These are phyloP conservation scores for Oscheius sp. DNA, from an alignment of 2,888 invertebrate species.

Conservation along the genomic window DNA sequence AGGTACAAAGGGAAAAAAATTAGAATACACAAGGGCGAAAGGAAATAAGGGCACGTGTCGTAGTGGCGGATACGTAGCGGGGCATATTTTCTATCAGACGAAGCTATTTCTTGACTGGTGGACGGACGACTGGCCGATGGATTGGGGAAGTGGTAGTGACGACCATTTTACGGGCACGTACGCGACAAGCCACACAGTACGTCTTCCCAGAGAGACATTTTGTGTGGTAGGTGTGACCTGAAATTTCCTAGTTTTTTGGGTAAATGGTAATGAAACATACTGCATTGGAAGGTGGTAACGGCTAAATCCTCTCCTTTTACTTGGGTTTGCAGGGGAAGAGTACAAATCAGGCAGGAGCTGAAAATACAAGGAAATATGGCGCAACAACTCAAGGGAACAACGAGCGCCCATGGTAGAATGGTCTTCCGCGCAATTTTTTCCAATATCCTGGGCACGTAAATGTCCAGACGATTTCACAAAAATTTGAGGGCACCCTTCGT, in stretches of 20 bases:
- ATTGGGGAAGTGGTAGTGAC: too few relatives aligned
- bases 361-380: slow-evolving; percentile 9
- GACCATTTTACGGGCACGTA: slow-evolving; percentile 45
- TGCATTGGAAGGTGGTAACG: slow-evolving; percentile 45
- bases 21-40: slow-evolving; percentile 1
- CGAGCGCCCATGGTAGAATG: too few relatives aligned
- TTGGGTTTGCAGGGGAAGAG: slow-evolving; percentile 45
- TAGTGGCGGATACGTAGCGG: background rate
- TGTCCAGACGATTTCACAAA: too few relatives aligned
- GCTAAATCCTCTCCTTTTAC: slow-evolving; percentile 45
- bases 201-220: slow-evolving; percentile 45
- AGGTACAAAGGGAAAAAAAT: background rate
- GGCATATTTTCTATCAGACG: background rate
- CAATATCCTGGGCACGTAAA: too few relatives aligned
- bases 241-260: background rate
- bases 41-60: slow-evolving; percentile 20
- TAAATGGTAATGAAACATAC: slow-evolving; percentile 9
- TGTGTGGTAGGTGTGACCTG: slow-evolving; percentile 55
- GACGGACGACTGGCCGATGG: background rate
- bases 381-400: too few relatives aligned
- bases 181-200: slow-evolving; percentile 50
- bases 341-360: slow-evolving; percentile 57
- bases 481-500: too few relatives aligned
- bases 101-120: background rate
- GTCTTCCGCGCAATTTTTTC: too few relatives aligned